A percentile compares a stretch with the other conserved stretches of the same genome.
Conservation (phyloP, 2,888 invertebrate genomes). For the Protodeltote pygarga region DNA sequence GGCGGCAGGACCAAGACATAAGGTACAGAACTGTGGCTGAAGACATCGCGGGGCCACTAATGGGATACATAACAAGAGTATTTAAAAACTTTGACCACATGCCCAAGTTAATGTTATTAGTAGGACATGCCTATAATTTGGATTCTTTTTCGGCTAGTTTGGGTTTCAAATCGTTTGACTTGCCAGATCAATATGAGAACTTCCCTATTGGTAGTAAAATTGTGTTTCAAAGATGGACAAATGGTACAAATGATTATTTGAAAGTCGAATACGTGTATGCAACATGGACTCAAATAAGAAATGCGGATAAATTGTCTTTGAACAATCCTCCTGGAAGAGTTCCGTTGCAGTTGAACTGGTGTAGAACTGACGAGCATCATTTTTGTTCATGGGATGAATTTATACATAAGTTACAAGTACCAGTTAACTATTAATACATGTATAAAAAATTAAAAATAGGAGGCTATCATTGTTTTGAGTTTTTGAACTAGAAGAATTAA, state of each 20-base stretch:
- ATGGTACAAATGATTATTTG: conserved; percentile 33
- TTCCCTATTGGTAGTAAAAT: conserved; percentile 40
- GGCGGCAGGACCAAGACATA: conserved; percentile 25
- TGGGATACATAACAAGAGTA: conserved; percentile 15
- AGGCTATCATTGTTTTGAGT: too few species aligned
- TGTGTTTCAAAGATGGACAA: conserved; percentile 43
- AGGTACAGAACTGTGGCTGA: conserved; percentile 25
- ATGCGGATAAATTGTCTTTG: conserved; percentile 14
- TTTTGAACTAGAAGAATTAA: too few species aligned
- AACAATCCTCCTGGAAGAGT: conserved; percentile 28
- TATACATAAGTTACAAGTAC: conserved; percentile 23
- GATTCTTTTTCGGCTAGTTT: conserved; percentile 17
- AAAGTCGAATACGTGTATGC: conserved; percentile 40
- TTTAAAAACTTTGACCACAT: conserved; percentile 26
- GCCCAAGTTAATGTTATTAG: conserved; percentile 30
- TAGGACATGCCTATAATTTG: conserved; percentile 41
- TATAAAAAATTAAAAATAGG: too few species aligned
- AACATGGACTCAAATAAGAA: conserved; percentile 31
- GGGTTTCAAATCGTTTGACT: conserved; percentile 14
- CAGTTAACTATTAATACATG: too few species aligned
- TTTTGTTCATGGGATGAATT: conserved; percentile 39
- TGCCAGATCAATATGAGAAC: conserved; percentile 38
- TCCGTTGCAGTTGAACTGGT: conserved; percentile 30
- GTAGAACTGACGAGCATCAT: conserved; percentile 17
- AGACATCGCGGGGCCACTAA: conserved; percentile 23